phyloP scores from a whole-genome alignment of 2,888 invertebrate species.

The Phortica magna region DNA sequence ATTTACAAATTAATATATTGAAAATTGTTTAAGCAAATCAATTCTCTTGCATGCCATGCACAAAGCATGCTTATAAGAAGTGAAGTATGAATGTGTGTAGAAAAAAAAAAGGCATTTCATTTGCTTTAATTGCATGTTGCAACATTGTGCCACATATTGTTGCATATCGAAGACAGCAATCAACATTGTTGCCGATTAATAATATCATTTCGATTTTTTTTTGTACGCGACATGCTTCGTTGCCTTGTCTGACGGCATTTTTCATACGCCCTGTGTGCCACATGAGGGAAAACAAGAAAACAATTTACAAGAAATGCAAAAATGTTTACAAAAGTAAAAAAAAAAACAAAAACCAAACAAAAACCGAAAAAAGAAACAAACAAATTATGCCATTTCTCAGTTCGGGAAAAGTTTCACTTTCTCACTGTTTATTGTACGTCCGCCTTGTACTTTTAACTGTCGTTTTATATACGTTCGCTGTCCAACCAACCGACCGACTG shows the following conservation, averaged over 20 bases:
- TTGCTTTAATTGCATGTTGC: slow-evolving; percentile 65
- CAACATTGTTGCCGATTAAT: slow-evolving; percentile 31
- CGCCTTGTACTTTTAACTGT: slow-evolving; percentile 6
- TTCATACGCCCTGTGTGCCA: slow-evolving; percentile 60
- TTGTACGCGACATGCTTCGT: slow-evolving; percentile 31
- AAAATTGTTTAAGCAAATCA: background rate
- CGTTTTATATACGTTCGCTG: background rate
- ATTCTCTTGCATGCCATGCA: background rate
- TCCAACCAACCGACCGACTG: background rate
- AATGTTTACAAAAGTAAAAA: background rate
- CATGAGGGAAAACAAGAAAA: slow-evolving; percentile 39
- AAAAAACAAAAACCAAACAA: background rate
- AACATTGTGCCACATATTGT: slow-evolving; percentile 59
- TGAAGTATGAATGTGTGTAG: background rate
- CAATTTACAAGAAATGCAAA: slow-evolving; percentile 6
- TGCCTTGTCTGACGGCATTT: slow-evolving; percentile 48
- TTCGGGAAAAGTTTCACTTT: slow-evolving; percentile 61
- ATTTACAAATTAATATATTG: background rate
- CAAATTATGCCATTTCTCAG: slow-evolving; percentile 55
- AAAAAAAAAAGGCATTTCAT: slow-evolving; percentile 2
- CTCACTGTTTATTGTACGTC: slow-evolving; percentile 46
- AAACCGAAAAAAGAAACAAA: background rate
- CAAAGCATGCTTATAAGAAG: background rate
- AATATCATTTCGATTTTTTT: slow-evolving; percentile 24
- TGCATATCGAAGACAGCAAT: slow-evolving; percentile 10